phyloP scores from a whole-genome alignment of 1,140 invertebrate genomes.

The Saccostrea glomerata region DNA sequence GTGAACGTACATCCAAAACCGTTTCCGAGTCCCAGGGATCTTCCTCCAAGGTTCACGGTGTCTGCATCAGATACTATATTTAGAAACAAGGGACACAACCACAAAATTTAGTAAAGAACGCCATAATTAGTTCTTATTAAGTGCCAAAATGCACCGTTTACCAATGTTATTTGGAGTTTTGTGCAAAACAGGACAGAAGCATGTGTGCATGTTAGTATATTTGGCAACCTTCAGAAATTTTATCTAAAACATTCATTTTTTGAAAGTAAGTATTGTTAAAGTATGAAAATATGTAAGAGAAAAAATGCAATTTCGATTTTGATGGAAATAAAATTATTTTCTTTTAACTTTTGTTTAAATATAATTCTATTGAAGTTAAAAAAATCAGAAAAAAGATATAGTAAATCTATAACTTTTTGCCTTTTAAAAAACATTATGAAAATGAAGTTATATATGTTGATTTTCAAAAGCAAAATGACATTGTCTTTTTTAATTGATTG shows the following conservation, averaged over 20 bases:
- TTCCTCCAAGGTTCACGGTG: not conserved
- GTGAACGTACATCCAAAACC: not conserved
- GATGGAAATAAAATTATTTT: no score
- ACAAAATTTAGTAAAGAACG: not conserved
- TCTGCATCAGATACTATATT: slow-evolving; percentile 34
- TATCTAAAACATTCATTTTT: not conserved
- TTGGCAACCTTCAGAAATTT: no score
- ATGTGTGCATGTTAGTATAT: not conserved
- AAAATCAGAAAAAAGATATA: no score
- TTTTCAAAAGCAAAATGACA: no score
- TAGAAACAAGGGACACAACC: not conserved
- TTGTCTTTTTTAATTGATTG: no score
- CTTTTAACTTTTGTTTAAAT: no score
- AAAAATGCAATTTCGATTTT: no score
- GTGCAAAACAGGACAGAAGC: not conserved
- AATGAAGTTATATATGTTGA: no score
- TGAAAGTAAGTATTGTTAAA: not conserved
- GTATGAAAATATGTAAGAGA: no score
- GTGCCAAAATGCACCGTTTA: not conserved
- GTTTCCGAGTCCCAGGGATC: slow-evolving; percentile 1
- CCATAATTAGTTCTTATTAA: not conserved
- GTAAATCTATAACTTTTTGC: no score
- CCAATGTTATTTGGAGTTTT: not conserved
- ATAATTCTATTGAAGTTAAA: no score
- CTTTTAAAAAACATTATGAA: no score